phyloP scores from a whole-genome alignment of 2,797 vertebrate genomes.

The Neopelma chrysocephalum region DNA sequence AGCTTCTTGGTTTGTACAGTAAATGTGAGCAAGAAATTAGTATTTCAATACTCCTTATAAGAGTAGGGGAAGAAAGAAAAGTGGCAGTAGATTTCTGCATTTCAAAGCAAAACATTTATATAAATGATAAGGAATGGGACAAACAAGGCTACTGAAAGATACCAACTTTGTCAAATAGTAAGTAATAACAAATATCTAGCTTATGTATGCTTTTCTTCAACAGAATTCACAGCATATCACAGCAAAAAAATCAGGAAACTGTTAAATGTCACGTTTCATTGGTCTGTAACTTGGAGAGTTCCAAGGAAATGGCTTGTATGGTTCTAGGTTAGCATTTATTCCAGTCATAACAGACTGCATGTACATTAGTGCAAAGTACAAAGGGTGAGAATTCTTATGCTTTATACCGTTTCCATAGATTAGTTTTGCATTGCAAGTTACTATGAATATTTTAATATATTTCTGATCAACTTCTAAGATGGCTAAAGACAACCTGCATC shows the following conservation, averaged over 20 bases:
- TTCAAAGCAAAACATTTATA: not conserved
- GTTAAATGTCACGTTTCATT: not conserved
- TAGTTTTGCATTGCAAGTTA: not conserved
- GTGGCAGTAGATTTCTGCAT: not conserved
- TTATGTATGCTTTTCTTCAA: not conserved
- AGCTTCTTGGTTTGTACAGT: not conserved
- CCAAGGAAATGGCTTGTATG: not conserved
- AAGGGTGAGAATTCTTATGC: not conserved
- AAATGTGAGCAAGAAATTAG: not conserved
- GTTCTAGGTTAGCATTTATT: not conserved
- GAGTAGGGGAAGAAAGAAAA: not conserved
- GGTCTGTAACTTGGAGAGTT: not conserved
- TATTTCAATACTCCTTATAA: not conserved
- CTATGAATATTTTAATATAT: not conserved
- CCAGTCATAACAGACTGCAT: not conserved
- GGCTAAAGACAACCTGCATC: not conserved
- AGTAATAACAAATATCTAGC: not conserved
- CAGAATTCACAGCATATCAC: not conserved
- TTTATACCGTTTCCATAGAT: not conserved
- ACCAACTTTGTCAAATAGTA: not conserved
- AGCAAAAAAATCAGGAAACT: not conserved
- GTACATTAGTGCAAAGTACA: not conserved
- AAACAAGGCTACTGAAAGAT: not conserved
- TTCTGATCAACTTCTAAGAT: not conserved
- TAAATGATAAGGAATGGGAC: not conserved